Evolutionary conservation across 2,113 vertebrate genomes (phyloP), one percentile per base, ranked within the genome.

Genomic region (Xiphias gladius): DNA sequence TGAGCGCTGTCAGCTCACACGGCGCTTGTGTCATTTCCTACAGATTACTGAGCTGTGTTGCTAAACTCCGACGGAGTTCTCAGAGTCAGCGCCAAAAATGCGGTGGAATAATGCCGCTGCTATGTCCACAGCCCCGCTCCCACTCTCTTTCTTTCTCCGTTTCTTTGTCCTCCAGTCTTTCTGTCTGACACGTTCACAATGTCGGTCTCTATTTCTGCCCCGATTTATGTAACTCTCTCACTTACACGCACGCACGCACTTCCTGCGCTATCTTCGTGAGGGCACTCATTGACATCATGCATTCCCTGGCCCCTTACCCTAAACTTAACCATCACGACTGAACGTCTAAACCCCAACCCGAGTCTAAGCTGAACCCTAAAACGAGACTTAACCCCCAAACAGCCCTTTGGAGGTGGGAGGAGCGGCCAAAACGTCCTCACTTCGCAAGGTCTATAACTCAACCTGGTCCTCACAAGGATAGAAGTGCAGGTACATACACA

Each of bases 1-100:
- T 63, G 41, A 39, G 70, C 55, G 39, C 17, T 19, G 48, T 73
- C 64, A 65, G n/a, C 69, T 79, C 74, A 65, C 58, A 61, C 30
- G 22, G 70, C 0, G 52, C 48, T 64, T 84, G 74, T 87, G 82
- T 86, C 58, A 89, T 86, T 88, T 91, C 81, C 68, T 72, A 59
- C 35, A 75, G 63, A 71, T 43, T 41, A 73, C 32, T 66, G 59
- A 39, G 37, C 12, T 41, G 73, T 76, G 78, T n/a, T 78, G 32
- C 37, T 78, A 4, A 79, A 81, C 70, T 75, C 67, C 54, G 72
- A 71, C 46, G 35, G 35, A 59, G 28, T 57, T 69, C 41, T 63
- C 28, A 77, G 61, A 77, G 43, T 78, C 50, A 19, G 24, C 2
- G 80, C 52, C 84, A 88, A 55, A 39, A 63, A 32, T 24, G 20